phyloP scores from a whole-genome alignment of 1,140 invertebrate genomes.

The Neodiprion lecontei region DNA sequence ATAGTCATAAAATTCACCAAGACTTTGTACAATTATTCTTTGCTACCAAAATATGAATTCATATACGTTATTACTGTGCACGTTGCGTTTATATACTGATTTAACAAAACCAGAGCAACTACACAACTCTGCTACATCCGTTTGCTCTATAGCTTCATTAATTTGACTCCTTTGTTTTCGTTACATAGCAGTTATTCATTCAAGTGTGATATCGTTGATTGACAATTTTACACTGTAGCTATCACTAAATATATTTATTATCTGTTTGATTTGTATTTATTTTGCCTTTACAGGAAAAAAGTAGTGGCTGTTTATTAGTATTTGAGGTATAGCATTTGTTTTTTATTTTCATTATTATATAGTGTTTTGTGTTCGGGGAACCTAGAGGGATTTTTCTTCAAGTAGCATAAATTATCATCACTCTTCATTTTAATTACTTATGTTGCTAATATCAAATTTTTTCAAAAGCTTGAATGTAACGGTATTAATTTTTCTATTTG shows the following conservation, averaged over 20 bases:
- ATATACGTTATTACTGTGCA: background rate
- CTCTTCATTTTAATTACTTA: background rate
- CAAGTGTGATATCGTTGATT: too few species aligned
- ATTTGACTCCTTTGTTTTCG: background rate
- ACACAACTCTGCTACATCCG: constrained; percentile 2
- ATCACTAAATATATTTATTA: background rate
- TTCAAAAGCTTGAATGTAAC: background rate
- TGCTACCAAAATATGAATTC: too few species aligned
- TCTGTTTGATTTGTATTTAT: constrained; percentile 33
- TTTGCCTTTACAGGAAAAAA: constrained; percentile 52
- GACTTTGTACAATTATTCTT: too few species aligned
- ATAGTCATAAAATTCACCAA: too few species aligned
- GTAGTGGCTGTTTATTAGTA: constrained; percentile 48
- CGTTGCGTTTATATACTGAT: background rate
- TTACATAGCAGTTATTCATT: background rate
- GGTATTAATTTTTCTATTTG: background rate
- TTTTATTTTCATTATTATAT: constrained; percentile 39
- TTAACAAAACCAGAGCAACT: background rate
- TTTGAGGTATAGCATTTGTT: constrained; percentile 49
- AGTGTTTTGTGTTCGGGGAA: constrained; percentile 32
- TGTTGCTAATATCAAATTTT: constrained; percentile 11
- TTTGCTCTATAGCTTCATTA: background rate
- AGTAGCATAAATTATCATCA: background rate
- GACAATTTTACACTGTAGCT: background rate
- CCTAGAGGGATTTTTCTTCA: constrained; percentile 11